phyloP scores from a whole-genome alignment of 2,888 invertebrate species.

The Amiota mariae region DNA sequence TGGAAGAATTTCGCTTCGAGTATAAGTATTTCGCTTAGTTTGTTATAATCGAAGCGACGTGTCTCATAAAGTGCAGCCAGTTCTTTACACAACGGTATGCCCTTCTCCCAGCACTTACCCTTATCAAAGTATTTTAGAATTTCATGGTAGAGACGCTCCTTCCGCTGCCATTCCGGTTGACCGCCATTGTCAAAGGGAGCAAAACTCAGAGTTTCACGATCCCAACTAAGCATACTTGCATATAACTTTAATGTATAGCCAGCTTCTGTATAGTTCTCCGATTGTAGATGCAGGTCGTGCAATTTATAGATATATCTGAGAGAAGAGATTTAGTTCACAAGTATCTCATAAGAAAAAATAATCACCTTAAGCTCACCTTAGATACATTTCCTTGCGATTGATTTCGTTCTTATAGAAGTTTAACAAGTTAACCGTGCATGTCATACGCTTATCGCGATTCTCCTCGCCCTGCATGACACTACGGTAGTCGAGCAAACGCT shows the following conservation, averaged over 20 bases:
- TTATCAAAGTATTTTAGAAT: conserved; percentile 94
- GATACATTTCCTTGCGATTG: conserved; percentile 95
- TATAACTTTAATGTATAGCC: conserved; percentile 95
- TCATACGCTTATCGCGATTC: conserved; percentile 95
- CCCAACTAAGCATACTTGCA: conserved; percentile 92
- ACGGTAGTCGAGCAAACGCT: conserved; percentile 92
- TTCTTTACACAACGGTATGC: conserved; percentile 92
- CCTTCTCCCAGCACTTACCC: conserved; percentile 98
- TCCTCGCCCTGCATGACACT: conserved; percentile 97
- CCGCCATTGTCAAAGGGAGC: conserved; percentile 81
- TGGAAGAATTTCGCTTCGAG: conserved; percentile 93
- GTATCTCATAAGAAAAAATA: neutral
- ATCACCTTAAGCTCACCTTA: conserved; percentile 74
- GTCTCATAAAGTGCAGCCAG: conserved; percentile 90
- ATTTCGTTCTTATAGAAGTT: conserved; percentile 98
- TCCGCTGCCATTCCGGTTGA: conserved; percentile 90
- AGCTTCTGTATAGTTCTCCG: conserved; percentile 95
- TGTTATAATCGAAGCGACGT: conserved; percentile 89
- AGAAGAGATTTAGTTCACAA: neutral
- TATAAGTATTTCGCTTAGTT: conserved; percentile 87
- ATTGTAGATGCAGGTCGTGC: conserved; percentile 91
- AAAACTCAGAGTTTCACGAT: conserved; percentile 77
- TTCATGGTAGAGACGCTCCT: conserved; percentile 88
- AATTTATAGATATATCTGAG: conserved; percentile 92
- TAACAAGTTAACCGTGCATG: conserved; percentile 94